Percentiles rank a stretch among this genome's conserved stretches.
phyloP scores from a whole-genome alignment of 2,113 vertebrate genomes.

The Brevimyrus niger region DNA sequence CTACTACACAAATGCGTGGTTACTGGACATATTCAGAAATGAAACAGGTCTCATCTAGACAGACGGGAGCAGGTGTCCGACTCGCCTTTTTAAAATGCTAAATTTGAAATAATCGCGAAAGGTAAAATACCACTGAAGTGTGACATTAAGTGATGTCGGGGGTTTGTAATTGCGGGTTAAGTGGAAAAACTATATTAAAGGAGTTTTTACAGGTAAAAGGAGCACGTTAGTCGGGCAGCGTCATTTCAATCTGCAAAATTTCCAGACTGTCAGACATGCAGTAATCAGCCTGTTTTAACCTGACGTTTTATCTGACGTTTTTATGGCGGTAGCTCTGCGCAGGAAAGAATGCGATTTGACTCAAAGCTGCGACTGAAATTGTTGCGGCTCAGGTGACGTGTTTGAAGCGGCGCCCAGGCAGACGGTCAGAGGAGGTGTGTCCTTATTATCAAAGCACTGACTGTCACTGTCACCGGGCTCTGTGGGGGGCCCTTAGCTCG shows the following conservation, averaged over 20 bases:
- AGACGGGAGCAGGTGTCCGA: background rate
- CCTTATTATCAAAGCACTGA: background rate
- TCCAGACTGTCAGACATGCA: background rate
- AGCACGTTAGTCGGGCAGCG: background rate
- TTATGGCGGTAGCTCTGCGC: background rate
- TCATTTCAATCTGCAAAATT: background rate
- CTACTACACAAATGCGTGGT: background rate
- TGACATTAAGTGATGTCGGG: background rate
- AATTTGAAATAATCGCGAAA: background rate
- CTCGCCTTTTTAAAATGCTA: background rate
- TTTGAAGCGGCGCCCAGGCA: background rate
- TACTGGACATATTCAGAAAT: background rate
- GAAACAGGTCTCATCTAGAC: background rate
- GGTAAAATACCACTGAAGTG: background rate
- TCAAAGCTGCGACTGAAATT: background rate
- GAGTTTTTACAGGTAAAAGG: background rate
- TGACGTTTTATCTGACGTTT: background rate
- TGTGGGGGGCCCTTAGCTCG: constrained; percentile 1
- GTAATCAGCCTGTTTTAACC: background rate
- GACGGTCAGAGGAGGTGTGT: background rate
- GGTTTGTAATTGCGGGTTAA: background rate
- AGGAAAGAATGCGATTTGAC: background rate
- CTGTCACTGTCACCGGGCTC: constrained; percentile 13
- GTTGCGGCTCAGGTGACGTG: background rate
- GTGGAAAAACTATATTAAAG: background rate